phyloP scores from a whole-genome alignment of 2,797 vertebrate genomes.

The Paramormyrops hopkinsi region DNA sequence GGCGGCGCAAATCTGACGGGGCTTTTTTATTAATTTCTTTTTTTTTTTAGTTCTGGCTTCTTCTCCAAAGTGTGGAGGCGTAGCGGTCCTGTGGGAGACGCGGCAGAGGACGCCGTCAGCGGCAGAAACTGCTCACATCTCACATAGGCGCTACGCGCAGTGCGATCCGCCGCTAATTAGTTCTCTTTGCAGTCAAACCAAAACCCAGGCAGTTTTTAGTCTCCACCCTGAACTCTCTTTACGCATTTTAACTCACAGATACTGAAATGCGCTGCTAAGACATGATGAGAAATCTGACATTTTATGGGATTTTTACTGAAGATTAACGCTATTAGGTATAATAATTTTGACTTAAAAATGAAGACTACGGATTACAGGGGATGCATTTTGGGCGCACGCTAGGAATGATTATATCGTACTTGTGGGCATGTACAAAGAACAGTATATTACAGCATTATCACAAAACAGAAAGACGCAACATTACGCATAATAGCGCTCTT shows the following conservation, averaged over 20 bases:
- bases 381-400: background rate
- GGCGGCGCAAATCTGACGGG: background rate
- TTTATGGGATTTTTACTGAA: background rate
- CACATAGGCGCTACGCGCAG: background rate
- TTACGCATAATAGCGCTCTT: background rate
- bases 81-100: background rate
- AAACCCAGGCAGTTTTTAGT: background rate
- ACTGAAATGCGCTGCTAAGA: background rate
- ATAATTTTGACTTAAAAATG: background rate
- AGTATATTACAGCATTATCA: background rate
- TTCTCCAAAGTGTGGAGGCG: conserved; percentile 17
- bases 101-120: background rate
- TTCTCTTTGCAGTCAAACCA: background rate
- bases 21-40: background rate
- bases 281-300: background rate
- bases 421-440: background rate
- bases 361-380: background rate
- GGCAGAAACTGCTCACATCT: background rate
- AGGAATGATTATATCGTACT: background rate
- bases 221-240: background rate
- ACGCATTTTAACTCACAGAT: background rate
- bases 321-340: background rate
- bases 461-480: background rate
- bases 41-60: background rate
- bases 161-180: background rate